Conservation (phyloP, 1,140 invertebrate species). For the Atta colombica region DNA sequence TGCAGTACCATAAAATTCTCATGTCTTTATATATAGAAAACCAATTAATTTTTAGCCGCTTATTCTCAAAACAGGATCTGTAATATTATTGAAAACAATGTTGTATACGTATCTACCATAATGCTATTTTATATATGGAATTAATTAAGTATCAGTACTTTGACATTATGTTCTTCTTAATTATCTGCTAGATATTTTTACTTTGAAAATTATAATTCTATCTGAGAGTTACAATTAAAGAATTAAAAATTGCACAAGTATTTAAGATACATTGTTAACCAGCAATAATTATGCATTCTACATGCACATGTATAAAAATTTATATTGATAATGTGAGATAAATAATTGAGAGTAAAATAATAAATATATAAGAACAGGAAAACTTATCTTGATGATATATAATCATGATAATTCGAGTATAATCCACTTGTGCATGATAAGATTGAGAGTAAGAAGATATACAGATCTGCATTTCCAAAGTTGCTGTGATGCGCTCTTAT, state of each 20-base stretch:
- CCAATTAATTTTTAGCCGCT: neutral
- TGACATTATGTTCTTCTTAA: constrained; percentile 33
- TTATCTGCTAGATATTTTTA: neutral
- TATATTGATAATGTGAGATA: constrained; percentile 35
- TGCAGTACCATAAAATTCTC: constrained; percentile 17
- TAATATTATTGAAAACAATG: constrained; percentile 31
- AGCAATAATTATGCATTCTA: constrained; percentile 32
- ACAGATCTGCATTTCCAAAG: constrained; percentile 81
- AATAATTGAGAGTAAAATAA: constrained; percentile 10
- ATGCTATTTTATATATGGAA: constrained; percentile 39
- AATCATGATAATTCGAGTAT: constrained; percentile 35
- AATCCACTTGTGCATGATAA: constrained; percentile 69
- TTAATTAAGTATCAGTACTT: constrained; percentile 3
- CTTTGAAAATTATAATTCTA: neutral
- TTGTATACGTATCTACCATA: constrained; percentile 35
- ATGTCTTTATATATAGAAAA: neutral
- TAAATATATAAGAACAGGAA: constrained; percentile 4
- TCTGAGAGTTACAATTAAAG: constrained; percentile 5
- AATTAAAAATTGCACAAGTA: neutral
- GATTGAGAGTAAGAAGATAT: constrained; percentile 70
- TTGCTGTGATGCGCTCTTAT: constrained; percentile 81
- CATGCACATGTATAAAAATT: constrained; percentile 49
- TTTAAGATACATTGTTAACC: constrained; percentile 21
- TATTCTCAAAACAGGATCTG: constrained; percentile 16
- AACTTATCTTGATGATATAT: neutral